Conservation (phyloP, 2,888 invertebrate species). For the Dynastes grantii region DNA sequence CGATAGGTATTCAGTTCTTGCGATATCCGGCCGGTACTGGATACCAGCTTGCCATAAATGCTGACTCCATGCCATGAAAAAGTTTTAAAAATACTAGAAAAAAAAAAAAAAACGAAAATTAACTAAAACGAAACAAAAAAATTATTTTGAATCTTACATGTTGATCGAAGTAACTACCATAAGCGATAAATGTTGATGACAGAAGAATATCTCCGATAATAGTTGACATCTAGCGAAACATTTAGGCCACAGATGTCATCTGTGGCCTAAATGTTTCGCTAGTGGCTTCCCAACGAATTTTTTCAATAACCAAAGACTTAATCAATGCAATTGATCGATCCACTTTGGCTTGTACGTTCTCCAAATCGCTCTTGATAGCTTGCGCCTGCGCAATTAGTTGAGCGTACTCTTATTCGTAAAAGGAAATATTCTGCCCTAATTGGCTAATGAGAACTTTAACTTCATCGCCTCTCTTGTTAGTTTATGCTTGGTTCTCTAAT, state of each 20-base stretch:
- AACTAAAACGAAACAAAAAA: constrained; percentile 35
- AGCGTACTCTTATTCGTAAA: constrained; percentile 99
- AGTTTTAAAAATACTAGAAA: constrained; percentile 89
- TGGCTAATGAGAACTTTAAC: constrained; percentile 91
- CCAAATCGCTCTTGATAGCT: constrained; percentile 97
- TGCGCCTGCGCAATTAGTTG: constrained; percentile 99
- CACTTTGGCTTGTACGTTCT: constrained; percentile 98
- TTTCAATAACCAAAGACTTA: constrained; percentile 95
- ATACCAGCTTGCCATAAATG: constrained; percentile 94
- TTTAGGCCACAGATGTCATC: constrained; percentile 88
- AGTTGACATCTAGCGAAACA: constrained; percentile 99
- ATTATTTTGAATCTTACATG: constrained; percentile 74
- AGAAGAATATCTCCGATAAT: constrained; percentile 97
- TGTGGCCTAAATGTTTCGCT: constrained; percentile 99
- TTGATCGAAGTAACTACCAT: constrained; percentile 97
- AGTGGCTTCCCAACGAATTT: constrained; percentile 97
- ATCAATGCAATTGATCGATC: constrained; percentile 96
- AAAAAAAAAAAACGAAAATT: constrained; percentile 7
- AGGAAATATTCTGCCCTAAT: constrained; percentile 94
- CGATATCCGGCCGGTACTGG: constrained; percentile 94
- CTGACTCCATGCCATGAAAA: constrained; percentile 96
- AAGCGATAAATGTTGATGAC: constrained; percentile 97
- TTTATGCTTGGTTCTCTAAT: constrained; percentile 92
- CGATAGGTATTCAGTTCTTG: constrained; percentile 97
- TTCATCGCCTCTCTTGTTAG: constrained; percentile 93